Evolutionary conservation across 1,140 invertebrate species (phyloP).

Genomic region (Drosophila bocqueti): DNA sequence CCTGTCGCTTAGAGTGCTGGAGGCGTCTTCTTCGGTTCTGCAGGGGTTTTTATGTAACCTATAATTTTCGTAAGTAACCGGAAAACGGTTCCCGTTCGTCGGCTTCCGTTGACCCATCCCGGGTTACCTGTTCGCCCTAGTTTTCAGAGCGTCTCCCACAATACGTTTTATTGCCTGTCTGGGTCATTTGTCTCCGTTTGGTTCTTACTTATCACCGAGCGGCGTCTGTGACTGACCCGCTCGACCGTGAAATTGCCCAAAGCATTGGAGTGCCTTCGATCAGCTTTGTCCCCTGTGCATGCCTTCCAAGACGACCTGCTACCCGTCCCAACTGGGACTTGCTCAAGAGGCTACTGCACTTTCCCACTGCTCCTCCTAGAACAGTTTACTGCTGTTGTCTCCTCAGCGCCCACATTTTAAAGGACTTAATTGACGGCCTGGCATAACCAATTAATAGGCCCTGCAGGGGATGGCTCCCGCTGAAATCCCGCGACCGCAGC

Average conservation of each 20-base stretch:
- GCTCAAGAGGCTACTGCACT: constrained; percentile 1
- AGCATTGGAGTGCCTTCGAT: constrained; percentile 1
- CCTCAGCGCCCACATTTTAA: constrained; percentile 57
- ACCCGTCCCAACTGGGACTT: neutral
- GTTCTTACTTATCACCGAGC: constrained; percentile 31
- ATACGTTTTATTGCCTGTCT: constrained; percentile 34
- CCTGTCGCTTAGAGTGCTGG: constrained; percentile 9
- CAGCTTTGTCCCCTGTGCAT: neutral
- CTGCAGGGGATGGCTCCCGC: constrained; percentile 15
- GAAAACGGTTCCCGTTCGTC: constrained; percentile 64
- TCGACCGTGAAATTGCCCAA: constrained; percentile 36
- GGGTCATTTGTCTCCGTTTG: constrained; percentile 52
- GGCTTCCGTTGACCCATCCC: constrained; percentile 58
- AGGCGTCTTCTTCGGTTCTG: constrained; percentile 20
- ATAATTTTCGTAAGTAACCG: constrained; percentile 76
- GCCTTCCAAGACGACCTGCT: neutral
- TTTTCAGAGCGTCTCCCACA: constrained; percentile 24
- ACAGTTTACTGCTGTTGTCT: constrained; percentile 23
- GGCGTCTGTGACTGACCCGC: constrained; percentile 16
- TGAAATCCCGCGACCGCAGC: constrained; percentile 12
- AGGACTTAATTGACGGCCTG: constrained; percentile 73
- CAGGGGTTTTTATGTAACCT: constrained; percentile 60
- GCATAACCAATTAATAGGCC: constrained; percentile 72
- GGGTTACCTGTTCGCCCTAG: constrained; percentile 18
- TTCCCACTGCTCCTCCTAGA: neutral